Evolutionary conservation across 1,140 invertebrate species (phyloP), one percentile per base, ranked within the genome.

Genomic region (Drosophila ohnishii): DNA sequence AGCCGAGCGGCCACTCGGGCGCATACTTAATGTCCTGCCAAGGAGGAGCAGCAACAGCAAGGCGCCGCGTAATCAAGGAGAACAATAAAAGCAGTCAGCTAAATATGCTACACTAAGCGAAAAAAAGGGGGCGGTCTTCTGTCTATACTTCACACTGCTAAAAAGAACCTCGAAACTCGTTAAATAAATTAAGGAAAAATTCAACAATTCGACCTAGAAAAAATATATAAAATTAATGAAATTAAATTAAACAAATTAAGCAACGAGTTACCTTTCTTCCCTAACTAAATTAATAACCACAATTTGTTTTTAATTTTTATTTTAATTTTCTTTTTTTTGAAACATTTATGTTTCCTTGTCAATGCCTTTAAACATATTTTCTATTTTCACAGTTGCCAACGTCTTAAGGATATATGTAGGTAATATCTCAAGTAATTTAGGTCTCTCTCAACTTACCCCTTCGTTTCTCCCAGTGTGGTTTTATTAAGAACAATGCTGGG

Each of bases 11-110:
- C 44, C 69, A 72, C 66, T 53, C 66, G 69, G 67, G 70, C 67
- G 70, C 32, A 73, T 73, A 44, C 69, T 71, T 72, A 72, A 72
- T 72, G 67, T 72, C 25, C 53, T 62, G 65, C 62, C 16, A 40
- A 71, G 28, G 35, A 53, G 48, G 5, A 50, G 5, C 25, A 42
- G 13, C 19, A 39, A 7, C 7, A 53, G 16, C 30, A 30, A 48
- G 10, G 10, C 14, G 30, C 22, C 32, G 10, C 22, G 25, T 13
- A 11, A 32, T 22, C 37, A 44, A 53, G 19, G 16, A 48, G 39
- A 28, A 39, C 19, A 57, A 44, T 62, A 40, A 55, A 69, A 11
- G 16, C 60, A 50, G 45, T 35, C 13, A 61, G 25, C 62, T 8
- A 35, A 60, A 45, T 60, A 47, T 59, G 37, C 55, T 48, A 25